Evolutionary conservation across 2,888 invertebrate species (phyloP).

Genomic region (Drosophila paramelanica): DNA sequence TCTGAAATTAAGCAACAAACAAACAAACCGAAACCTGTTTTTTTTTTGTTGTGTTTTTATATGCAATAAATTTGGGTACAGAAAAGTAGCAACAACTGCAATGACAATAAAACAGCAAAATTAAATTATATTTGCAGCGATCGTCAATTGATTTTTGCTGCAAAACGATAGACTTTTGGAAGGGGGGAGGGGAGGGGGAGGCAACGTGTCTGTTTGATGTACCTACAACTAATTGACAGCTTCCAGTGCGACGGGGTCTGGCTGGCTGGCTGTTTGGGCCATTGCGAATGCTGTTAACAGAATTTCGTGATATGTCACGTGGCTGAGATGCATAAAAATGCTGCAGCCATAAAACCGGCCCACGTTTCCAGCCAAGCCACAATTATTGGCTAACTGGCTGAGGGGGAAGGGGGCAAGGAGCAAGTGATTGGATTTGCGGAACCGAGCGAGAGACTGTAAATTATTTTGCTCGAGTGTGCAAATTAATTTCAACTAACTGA

Average conservation of each 20-base stretch:
- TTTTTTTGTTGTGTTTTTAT: not conserved
- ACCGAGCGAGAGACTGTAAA: constrained; percentile 58
- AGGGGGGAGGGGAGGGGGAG: not conserved
- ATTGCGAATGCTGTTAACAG: constrained; percentile 59
- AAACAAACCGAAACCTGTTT: too few species aligned
- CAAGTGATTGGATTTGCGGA: constrained; percentile 39
- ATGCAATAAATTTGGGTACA: constrained; percentile 1
- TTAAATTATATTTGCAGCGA: constrained; percentile 5
- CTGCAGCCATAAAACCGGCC: constrained; percentile 59
- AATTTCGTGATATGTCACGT: constrained; percentile 78
- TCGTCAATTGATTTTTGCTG: constrained; percentile 17
- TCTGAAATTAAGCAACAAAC: too few species aligned
- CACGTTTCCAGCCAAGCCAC: constrained; percentile 47
- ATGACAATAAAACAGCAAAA: constrained; percentile 9
- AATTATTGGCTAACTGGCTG: constrained; percentile 3
- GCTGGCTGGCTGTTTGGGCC: constrained; percentile 20
- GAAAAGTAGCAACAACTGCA: not conserved
- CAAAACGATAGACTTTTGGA: not conserved
- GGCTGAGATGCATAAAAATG: constrained; percentile 58
- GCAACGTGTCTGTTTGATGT: constrained; percentile 54
- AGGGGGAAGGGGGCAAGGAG: not conserved
- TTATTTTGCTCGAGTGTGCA: constrained; percentile 73
- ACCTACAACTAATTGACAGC: constrained; percentile 69
- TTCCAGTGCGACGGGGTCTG: constrained; percentile 49
- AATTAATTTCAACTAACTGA: constrained; percentile 74